Conservation (phyloP, 2,888 invertebrate genomes). For the Acleris laterana region DNA sequence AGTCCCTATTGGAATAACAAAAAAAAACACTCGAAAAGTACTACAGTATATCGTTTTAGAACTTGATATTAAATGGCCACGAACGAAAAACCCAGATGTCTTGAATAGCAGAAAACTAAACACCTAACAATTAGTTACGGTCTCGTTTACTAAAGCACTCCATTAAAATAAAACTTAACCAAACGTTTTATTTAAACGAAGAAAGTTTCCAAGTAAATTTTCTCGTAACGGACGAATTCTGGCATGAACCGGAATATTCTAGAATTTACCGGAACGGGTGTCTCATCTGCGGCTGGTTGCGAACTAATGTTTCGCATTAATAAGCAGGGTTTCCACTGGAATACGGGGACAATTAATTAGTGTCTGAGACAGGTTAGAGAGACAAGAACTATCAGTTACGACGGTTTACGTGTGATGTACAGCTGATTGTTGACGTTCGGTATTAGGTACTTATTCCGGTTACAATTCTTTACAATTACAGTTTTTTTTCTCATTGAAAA, state of each 20-base stretch:
- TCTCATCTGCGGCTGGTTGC: conserved; percentile 76
- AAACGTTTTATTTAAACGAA: conserved; percentile 49
- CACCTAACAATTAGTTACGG: conserved; percentile 12
- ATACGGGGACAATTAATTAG: conserved; percentile 75
- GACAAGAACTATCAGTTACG: conserved; percentile 69
- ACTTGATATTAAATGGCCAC: too few relatives aligned
- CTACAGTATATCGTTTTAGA: too few relatives aligned
- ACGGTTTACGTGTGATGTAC: conserved; percentile 41
- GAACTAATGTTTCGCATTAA: conserved; percentile 78
- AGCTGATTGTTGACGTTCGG: conserved; percentile 22
- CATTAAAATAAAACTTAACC: conserved; percentile 13
- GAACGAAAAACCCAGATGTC: too few relatives aligned
- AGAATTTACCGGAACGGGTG: conserved; percentile 48
- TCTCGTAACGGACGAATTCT: conserved; percentile 69
- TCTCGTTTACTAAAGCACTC: conserved; percentile 22
- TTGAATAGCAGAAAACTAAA: neutral
- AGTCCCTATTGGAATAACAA: too few relatives aligned
- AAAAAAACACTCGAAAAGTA: too few relatives aligned
- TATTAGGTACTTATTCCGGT: neutral
- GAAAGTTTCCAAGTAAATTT: conserved; percentile 65
- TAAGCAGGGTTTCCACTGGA: conserved; percentile 68
- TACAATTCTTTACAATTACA: too few relatives aligned
- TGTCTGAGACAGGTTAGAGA: conserved; percentile 55
- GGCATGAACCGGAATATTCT: conserved; percentile 33
- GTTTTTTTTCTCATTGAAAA: too few relatives aligned